Evolutionary conservation across 1,140 invertebrate species (phyloP).

Genomic region (Drosophila hydei): DNA sequence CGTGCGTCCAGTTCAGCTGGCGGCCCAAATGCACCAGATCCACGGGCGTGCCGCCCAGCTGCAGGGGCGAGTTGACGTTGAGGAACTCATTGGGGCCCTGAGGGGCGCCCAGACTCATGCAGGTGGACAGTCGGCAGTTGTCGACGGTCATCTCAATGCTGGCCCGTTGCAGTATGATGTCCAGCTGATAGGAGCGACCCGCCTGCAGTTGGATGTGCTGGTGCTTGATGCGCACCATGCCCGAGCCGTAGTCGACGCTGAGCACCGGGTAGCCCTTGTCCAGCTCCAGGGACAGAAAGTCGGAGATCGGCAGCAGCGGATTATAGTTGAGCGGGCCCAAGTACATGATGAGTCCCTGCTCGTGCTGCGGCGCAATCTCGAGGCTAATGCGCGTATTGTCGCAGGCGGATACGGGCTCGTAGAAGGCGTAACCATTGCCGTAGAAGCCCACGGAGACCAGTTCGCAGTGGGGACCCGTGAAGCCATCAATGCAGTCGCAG

Average conservation of each 20-base stretch:
- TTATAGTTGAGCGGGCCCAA: constrained; percentile 92
- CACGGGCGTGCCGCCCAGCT: constrained; percentile 91
- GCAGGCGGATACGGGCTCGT: constrained; percentile 91
- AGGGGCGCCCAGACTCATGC: constrained; percentile 89
- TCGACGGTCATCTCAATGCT: constrained; percentile 91
- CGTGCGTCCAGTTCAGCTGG: constrained; percentile 87
- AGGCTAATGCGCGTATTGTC: constrained; percentile 91
- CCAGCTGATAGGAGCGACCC: constrained; percentile 91
- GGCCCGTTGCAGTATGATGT: constrained; percentile 89
- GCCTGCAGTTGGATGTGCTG: constrained; percentile 90
- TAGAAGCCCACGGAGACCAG: constrained; percentile 93
- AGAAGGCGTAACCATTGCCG: constrained; percentile 95
- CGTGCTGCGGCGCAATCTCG: constrained; percentile 89
- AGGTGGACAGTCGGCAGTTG: constrained; percentile 89
- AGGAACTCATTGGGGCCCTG: constrained; percentile 90
- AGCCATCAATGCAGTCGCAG: constrained; percentile 89
- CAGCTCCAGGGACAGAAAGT: constrained; percentile 96
- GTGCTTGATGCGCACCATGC: constrained; percentile 89
- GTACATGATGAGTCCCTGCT: constrained; percentile 95
- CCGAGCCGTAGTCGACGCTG: constrained; percentile 95
- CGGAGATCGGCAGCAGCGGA: constrained; percentile 86
- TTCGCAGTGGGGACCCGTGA: constrained; percentile 95
- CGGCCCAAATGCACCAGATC: constrained; percentile 86
- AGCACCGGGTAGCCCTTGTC: constrained; percentile 93
- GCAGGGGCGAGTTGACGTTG: constrained; percentile 94